Evolutionary conservation across 2,888 invertebrate genomes (phyloP).

Genomic region (Perithous albicinctus): DNA sequence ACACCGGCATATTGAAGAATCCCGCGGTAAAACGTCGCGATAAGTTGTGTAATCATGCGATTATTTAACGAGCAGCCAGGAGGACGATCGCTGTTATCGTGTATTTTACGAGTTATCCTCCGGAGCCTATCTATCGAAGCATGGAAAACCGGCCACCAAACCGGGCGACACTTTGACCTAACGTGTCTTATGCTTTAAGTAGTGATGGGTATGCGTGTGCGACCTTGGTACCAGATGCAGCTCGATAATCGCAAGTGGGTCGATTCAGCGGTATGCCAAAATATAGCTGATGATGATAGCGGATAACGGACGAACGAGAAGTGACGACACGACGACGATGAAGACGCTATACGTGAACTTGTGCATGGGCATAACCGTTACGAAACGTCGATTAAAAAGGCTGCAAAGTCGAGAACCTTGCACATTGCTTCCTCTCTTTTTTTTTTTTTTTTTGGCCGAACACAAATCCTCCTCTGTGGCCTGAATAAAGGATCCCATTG

Average conservation of each 20-base stretch:
- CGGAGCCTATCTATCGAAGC: neutral
- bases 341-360: too few relatives aligned
- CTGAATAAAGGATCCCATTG: too few relatives aligned
- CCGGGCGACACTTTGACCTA: constrained; percentile 10
- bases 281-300: neutral
- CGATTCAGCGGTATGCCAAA: neutral
- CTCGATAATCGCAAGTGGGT: neutral
- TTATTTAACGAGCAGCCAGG: constrained; percentile 46
- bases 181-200: neutral
- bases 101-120: neutral
- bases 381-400: neutral
- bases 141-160: constrained; percentile 49
- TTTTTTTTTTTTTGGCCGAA: too few relatives aligned
- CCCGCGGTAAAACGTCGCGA: constrained; percentile 43
- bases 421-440: too few relatives aligned
- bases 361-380: neutral
- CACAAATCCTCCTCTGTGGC: too few relatives aligned
- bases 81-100: neutral
- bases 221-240: constrained; percentile 1
- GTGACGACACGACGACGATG: neutral
- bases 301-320: constrained; percentile 15
- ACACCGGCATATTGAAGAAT: neutral
- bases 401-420: too few relatives aligned
- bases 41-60: constrained; percentile 61
- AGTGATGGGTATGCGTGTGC: neutral